Percentiles rank a stretch among this genome's conserved stretches.
Conservation (phyloP, 2,888 invertebrate species). For the Acronicta alni region DNA sequence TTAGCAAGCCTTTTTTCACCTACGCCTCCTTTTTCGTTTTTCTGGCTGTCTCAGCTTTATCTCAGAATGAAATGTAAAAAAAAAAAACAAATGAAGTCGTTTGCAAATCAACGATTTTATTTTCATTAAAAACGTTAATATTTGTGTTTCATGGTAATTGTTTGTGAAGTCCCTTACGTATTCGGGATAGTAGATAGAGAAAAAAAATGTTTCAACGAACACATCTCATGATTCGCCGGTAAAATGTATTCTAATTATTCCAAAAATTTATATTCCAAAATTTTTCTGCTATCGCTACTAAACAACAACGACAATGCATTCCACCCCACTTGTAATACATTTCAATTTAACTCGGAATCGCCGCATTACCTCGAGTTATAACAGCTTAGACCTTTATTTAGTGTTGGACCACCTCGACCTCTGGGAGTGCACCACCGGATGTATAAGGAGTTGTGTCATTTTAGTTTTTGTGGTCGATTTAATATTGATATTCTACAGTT, state of each 20-base stretch:
- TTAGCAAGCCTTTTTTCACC: too few species aligned
- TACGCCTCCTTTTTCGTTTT: neutral
- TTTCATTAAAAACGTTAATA: too few species aligned
- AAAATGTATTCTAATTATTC: too few species aligned
- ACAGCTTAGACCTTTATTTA: slow-evolving; percentile 64
- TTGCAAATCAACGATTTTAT: too few species aligned
- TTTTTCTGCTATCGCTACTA: slow-evolving; percentile 36
- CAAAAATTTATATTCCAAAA: neutral
- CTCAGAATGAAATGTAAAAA: neutral
- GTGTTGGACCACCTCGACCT: slow-evolving; percentile 60
- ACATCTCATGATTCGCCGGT: too few species aligned
- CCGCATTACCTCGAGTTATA: slow-evolving; percentile 67
- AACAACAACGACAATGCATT: slow-evolving; percentile 65
- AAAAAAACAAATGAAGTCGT: too few species aligned
- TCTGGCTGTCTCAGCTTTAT: neutral
- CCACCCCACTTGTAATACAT: slow-evolving; percentile 72
- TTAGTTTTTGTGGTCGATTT: neutral
- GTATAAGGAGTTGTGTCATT: too few species aligned
- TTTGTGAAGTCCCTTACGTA: too few species aligned
- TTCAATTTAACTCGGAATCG: slow-evolving; percentile 72
- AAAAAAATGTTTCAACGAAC: too few species aligned
- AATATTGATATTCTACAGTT: too few species aligned
- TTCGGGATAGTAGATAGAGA: too few species aligned
- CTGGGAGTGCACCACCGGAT: slow-evolving; percentile 22
- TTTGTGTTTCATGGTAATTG: too few species aligned